These are phyloP conservation scores for Phrynocephalus versicolor DNA, from an alignment of 2,113 vertebrate genomes.

Conservation along the genomic window DNA sequence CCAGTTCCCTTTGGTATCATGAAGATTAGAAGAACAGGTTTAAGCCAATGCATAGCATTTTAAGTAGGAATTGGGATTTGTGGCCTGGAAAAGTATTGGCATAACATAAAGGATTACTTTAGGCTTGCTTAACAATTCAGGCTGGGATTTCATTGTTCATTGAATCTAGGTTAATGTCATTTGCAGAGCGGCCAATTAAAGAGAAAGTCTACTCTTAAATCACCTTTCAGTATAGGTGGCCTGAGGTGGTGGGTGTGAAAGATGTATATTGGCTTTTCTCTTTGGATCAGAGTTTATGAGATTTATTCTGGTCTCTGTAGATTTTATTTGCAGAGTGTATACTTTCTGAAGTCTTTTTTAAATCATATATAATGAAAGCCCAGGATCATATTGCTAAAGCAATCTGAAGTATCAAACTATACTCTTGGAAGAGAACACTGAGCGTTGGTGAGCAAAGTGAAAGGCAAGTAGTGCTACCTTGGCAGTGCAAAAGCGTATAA, in stretches of 20 bases:
- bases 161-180: not conserved
- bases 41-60: not conserved
- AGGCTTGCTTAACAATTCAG: not conserved
- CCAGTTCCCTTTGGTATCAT: not conserved
- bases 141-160: not conserved
- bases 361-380: not conserved
- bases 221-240: not conserved
- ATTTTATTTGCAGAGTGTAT: not conserved
- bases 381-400: not conserved
- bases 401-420: not conserved
- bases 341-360: not conserved
- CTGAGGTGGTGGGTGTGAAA: not conserved
- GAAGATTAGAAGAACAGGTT: not conserved
- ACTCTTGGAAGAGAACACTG: not conserved
- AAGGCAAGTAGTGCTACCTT: not conserved
- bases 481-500: not conserved
- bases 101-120: constrained; percentile 11
- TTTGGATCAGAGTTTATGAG: not conserved
- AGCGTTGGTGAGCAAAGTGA: not conserved
- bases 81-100: not conserved
- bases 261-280: no score
- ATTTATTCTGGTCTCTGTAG: not conserved
- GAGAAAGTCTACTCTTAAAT: rapidly evolving
- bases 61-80: not conserved
- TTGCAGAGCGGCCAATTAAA: not conserved